phyloP scores from a whole-genome alignment of 2,888 invertebrate genomes.

The Xestia sexstrigata region DNA sequence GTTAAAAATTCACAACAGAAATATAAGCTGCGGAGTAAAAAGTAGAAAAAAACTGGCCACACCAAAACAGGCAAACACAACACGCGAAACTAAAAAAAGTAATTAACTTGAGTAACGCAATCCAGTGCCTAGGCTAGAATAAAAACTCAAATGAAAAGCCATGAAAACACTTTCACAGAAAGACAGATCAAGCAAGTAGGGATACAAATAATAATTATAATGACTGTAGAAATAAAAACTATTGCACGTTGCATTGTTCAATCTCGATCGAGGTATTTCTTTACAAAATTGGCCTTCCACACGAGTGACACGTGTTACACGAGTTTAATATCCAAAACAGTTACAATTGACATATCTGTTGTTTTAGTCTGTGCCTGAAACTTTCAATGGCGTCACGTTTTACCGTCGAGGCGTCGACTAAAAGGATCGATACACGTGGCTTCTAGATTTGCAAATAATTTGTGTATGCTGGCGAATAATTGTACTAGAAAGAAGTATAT shows the following conservation, averaged over 20 bases:
- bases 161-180: slow-evolving; percentile 9
- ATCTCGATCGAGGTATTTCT: not conserved
- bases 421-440: slow-evolving; percentile 32
- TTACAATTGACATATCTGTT: not conserved
- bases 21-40: slow-evolving; percentile 19
- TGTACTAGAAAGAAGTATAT: slow-evolving; percentile 9
- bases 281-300: not conserved
- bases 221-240: slow-evolving; percentile 1
- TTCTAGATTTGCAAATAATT: not conserved
- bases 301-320: no score
- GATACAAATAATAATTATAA: not conserved
- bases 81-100: slow-evolving; percentile 42
- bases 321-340: not conserved
- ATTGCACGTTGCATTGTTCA: not conserved
- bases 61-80: slow-evolving; percentile 25
- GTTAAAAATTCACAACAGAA: slow-evolving; percentile 35
- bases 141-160: slow-evolving; percentile 6
- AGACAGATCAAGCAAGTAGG: not conserved
- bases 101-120: slow-evolving; percentile 54
- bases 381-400: slow-evolving; percentile 6
- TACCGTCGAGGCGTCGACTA: slow-evolving; percentile 12
- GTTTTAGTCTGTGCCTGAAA: not conserved
- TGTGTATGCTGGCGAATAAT: slow-evolving; percentile 5
- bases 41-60: slow-evolving; percentile 9
- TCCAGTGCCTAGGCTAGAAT: slow-evolving; percentile 5